A percentile compares a stretch with the other conserved stretches of the same genome.
Evolutionary conservation across 2,113 vertebrate species (phyloP).

Genomic region (Macaca nemestrina): DNA sequence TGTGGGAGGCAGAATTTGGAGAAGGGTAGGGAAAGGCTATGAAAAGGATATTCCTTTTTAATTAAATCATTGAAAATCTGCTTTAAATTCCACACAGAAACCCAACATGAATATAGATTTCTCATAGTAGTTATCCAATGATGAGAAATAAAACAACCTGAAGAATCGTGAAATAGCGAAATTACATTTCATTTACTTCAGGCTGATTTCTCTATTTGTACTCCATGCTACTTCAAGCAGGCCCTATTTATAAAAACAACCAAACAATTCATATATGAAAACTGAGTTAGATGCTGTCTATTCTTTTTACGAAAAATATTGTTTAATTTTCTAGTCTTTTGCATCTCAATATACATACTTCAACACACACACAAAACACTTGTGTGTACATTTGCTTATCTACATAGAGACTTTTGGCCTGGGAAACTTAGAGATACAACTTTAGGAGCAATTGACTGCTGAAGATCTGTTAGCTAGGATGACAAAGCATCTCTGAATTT

Average conservation of each 20-base stretch:
- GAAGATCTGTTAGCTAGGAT: neutral
- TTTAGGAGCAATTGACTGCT: neutral
- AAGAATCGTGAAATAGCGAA: conserved; percentile 3
- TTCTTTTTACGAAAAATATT: conserved; percentile 35
- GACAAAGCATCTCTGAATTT: neutral
- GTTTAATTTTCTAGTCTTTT: neutral
- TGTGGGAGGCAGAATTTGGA: conserved; percentile 25
- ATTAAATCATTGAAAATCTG: conserved; percentile 52
- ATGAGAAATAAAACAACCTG: conserved; percentile 15
- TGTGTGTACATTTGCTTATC: neutral
- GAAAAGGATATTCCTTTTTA: conserved; percentile 56
- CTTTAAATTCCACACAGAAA: conserved; percentile 54
- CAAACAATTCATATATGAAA: conserved; percentile 44
- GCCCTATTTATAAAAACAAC: conserved; percentile 32
- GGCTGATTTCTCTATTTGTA: conserved; percentile 39
- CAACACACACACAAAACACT: neutral
- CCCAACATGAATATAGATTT: conserved; percentile 42
- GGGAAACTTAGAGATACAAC: neutral
- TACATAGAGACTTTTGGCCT: neutral
- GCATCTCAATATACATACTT: neutral
- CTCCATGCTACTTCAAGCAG: neutral
- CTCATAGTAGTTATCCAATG: neutral
- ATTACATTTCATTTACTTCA: conserved; percentile 57
- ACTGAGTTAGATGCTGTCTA: conserved; percentile 10
- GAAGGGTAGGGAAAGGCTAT: conserved; percentile 6